Base-by-base conservation (phyloP, 2,797 vertebrate species). In the Macropus fuliginosus region DNA sequence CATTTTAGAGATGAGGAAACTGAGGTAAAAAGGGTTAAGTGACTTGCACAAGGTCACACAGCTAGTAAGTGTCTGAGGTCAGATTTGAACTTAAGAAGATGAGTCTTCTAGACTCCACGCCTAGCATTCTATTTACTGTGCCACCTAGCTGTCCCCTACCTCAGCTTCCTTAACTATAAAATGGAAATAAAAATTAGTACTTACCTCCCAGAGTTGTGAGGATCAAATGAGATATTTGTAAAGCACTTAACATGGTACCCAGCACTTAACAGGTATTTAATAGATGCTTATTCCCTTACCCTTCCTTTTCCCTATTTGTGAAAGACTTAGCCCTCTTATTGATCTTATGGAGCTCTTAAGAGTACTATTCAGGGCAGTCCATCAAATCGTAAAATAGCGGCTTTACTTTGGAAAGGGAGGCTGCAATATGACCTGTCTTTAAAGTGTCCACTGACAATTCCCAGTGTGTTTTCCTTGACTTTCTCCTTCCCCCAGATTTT, bases 401-500 rank as follows among this genome's bases (percentile, higher is more conserved):
- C 40, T 52, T 52, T 29, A 89, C 29, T 34, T 34, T 59, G 81
- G 13, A 90, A 54, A 54, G 3, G 89, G 46, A 31, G 12, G 11
- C 8, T 54, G 5, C 14, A 34, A 55, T 3, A 54, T 4, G 10
- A 10, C 50, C 46, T 90, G 29, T 50, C 89, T 56, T 66, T 40
- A 13, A 74, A 0, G 21, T 24, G 55, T 28, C 62, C 3, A 16
- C 14, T 1, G 24, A 87, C 16, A 87, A 87, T 50, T 87, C 40
- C 9, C 16, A 11, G 52, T 4, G 18, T 40, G 1, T 96, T 97
- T 96, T 98, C 98, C 98, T 99, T 99, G 97, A 99, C 98, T 10
- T 91, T 29, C 40, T 5, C 74, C 40, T 57, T 94, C 54, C 89
- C 95, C n/a, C 99, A 99, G 99, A 99, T 97, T 99, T 99, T 91